phyloP scores from a whole-genome alignment of 2,797 vertebrate species.

The Coregonus suidteri region DNA sequence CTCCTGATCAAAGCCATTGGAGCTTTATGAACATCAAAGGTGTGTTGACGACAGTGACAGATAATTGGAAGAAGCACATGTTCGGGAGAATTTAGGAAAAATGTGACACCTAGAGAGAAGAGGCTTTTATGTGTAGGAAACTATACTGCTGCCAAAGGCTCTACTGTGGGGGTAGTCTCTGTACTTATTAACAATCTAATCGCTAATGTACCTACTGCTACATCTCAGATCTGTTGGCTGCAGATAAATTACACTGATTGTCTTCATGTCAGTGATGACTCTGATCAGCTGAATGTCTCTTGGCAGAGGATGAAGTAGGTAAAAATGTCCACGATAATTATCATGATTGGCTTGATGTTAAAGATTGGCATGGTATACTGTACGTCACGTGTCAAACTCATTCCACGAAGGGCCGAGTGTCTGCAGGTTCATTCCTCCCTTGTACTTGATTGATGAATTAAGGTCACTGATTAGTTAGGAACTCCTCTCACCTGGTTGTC shows the following conservation, averaged over 20 bases:
- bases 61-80: slow-evolving; percentile 2
- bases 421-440: too few relatives aligned
- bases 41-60: slow-evolving; percentile 11
- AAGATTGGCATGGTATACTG: too few relatives aligned
- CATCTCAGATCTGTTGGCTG: slow-evolving; percentile 9
- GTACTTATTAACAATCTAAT: background rate
- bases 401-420: too few relatives aligned
- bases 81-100: background rate
- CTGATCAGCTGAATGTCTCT: too few relatives aligned
- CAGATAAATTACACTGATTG: background rate
- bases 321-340: too few relatives aligned
- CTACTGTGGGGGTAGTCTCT: too few relatives aligned
- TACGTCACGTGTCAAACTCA: too few relatives aligned
- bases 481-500: too few relatives aligned
- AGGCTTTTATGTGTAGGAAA: background rate
- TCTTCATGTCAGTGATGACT: background rate
- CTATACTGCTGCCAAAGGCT: background rate
- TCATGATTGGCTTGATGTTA: background rate
- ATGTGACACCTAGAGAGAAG: background rate
- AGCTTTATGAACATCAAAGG: slow-evolving; percentile 14
- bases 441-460: too few relatives aligned
- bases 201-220: slow-evolving; percentile 13
- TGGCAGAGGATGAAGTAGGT: too few relatives aligned
- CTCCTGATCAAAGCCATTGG: slow-evolving; percentile 35
- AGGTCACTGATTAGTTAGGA: too few relatives aligned